Percentiles rank a stretch among this genome's conserved stretches.
phyloP scores from a whole-genome alignment of 2,113 vertebrate genomes.

The Otus sunia region DNA sequence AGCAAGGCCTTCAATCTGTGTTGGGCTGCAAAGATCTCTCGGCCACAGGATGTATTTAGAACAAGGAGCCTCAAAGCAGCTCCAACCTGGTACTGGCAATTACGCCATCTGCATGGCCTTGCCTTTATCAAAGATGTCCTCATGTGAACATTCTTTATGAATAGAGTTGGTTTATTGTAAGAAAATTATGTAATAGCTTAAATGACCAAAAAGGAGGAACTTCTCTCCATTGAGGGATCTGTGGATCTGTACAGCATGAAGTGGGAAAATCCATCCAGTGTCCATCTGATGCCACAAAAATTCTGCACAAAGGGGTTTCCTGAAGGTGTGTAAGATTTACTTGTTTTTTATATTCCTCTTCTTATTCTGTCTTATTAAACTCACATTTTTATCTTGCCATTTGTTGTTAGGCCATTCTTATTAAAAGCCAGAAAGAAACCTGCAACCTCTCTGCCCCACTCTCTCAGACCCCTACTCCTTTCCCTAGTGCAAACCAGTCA shows the following conservation, averaged over 20 bases:
- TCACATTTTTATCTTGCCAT: background rate
- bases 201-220: background rate
- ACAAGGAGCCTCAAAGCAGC: background rate
- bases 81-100: background rate
- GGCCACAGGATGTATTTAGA: background rate
- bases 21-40: background rate
- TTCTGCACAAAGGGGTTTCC: rapidly evolving
- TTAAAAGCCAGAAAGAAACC: background rate
- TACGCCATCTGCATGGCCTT: rapidly evolving
- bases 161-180: background rate
- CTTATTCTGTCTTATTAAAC: background rate
- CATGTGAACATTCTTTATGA: rapidly evolving
- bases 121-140: background rate
- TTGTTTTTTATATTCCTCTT: background rate
- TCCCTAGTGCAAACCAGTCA: background rate
- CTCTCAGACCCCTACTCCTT: background rate
- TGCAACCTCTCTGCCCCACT: background rate
- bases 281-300: background rate
- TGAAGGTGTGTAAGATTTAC: background rate
- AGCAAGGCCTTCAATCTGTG: background rate
- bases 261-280: background rate
- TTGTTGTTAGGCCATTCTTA: background rate
- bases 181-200: background rate
- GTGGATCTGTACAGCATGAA: rapidly evolving
- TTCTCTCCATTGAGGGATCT: background rate